Evolutionary conservation across 2,888 invertebrate species (phyloP), one percentile per base, ranked within the genome.

Genomic region (Drosophila limbata): DNA sequence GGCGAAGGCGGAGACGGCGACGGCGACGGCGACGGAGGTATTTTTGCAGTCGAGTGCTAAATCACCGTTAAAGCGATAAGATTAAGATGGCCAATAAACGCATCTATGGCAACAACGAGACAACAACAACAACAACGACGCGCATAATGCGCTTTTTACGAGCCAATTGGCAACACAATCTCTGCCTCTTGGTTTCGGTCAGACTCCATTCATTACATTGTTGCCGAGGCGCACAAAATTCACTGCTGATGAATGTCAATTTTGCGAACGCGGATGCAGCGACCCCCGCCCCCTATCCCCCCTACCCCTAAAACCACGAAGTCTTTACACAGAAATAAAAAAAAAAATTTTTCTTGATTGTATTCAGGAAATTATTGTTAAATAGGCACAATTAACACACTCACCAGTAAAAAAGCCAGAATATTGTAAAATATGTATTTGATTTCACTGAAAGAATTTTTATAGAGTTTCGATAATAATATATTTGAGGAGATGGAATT

Each of bases 171-270:
- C 85, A 90, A 84, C 90, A 91, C 85, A 88, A 77, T 84, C 73
- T 77, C 65, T 40, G 37, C 62, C 74, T 40, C 52, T 61, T 35
- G 40, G 33, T 35, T 35, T 35, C 21, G 19, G 50, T n/a, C 50
- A 33, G 37, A 37, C 39, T 39, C 31, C 21, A 25, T 37, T 40
- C 47, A 53, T 56, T 81, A 88, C 91, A 86, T 84, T 90, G 91
- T 91, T 91, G 91, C 89, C 80, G 78, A 85, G 81, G 87, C 81
- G 88, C 90, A 87, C 90, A 91, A 90, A 90, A 90, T 91, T 92
- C 92, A 91, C 91, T 90, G 90, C 87, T 90, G 91, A 91, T 87
- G 91, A 85, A 90, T 91, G 91, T 85, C 81, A 81, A 82, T 79
- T 55, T 44, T 10, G 42, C 11, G 19, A n/a, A 21, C 21, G 25